Evolutionary conservation across 2,888 invertebrate species (phyloP).

Genomic region (Pherbina coryleti): DNA sequence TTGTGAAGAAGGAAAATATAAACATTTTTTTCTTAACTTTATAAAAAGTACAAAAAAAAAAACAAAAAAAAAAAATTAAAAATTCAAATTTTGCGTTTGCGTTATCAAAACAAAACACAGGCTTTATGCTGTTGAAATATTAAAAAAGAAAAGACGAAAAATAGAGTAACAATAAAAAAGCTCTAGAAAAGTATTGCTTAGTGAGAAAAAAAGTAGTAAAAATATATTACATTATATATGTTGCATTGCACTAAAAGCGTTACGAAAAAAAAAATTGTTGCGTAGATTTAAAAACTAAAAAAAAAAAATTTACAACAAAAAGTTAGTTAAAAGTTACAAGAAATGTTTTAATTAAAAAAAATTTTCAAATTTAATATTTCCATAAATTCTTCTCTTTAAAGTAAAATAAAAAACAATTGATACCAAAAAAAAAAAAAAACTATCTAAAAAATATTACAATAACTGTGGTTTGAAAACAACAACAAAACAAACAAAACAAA

Average conservation of each 20-base stretch:
- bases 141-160: neutral
- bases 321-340: neutral
- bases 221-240: slow-evolving; percentile 11
- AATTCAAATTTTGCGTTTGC: neutral
- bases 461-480: slow-evolving; percentile 62
- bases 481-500: slow-evolving; percentile 39
- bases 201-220: neutral
- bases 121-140: too few relatives aligned
- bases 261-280: slow-evolving; percentile 14
- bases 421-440: slow-evolving; percentile 51
- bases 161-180: neutral
- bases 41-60: slow-evolving; percentile 33
- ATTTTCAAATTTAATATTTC: slow-evolving; percentile 24
- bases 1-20: slow-evolving; percentile 5
- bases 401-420: slow-evolving; percentile 42
- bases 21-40: neutral
- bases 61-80: slow-evolving; percentile 4
- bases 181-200: neutral
- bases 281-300: slow-evolving; percentile 7
- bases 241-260: slow-evolving; percentile 26
- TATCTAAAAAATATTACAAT: slow-evolving; percentile 63
- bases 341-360: slow-evolving; percentile 19
- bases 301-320: neutral
- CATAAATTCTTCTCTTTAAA: slow-evolving; percentile 13
- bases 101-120: neutral